Evolutionary conservation across 2,113 vertebrate species (phyloP).

Genomic region (Rhadina sibilatrix): DNA sequence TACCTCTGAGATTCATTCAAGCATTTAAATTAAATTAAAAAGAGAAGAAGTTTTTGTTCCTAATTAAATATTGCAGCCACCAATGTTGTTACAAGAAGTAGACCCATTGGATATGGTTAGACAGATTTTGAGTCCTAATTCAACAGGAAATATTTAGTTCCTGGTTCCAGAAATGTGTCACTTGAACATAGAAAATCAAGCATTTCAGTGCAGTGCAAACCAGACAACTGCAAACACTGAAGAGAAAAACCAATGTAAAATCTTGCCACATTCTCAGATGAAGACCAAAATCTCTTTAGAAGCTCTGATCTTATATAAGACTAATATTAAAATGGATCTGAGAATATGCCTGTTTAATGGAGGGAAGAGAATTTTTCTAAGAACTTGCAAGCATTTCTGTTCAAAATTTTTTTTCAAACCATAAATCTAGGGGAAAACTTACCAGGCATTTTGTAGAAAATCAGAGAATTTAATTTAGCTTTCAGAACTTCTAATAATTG

Average conservation of each 20-base stretch:
- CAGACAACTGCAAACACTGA: neutral
- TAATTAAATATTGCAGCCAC: neutral
- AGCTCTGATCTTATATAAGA: neutral
- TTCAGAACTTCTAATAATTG: neutral
- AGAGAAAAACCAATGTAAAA: neutral
- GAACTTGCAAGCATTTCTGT: neutral
- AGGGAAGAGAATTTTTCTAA: neutral
- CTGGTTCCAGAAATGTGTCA: neutral
- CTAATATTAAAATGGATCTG: rapidly evolving
- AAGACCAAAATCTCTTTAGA: neutral
- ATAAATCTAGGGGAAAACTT: neutral
- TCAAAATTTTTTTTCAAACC: neutral
- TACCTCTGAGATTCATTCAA: neutral
- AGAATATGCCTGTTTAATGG: neutral
- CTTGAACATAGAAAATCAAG: neutral
- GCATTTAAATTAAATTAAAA: neutral
- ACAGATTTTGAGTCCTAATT: neutral
- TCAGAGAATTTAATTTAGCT: neutral
- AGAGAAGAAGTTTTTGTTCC: neutral
- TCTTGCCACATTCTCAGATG: neutral
- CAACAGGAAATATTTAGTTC: neutral
- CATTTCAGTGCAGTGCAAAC: neutral
- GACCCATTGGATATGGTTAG: neutral
- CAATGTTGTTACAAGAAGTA: neutral
- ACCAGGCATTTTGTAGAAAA: neutral